Evolutionary conservation across 2,888 invertebrate species (phyloP), one percentile per base, ranked within the genome.

Genomic region (Adineta ricciae): DNA sequence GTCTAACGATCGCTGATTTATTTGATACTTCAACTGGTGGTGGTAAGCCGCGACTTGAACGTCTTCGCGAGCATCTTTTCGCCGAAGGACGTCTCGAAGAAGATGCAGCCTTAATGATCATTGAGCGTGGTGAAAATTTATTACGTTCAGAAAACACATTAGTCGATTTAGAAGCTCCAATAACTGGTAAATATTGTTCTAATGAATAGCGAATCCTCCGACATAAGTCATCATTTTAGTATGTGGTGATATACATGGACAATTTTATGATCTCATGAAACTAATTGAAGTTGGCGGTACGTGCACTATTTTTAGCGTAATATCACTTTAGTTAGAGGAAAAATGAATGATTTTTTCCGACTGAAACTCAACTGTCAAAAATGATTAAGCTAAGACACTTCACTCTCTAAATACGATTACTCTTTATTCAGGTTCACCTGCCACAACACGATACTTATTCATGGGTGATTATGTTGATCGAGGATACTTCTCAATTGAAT

Each of bases 401-500:
- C 8, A 46, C 11, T 46, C 11, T 46, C 46, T 46, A 46, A 8
- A 46, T 5, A 46, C 11, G 5, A 5, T 46, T 46, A 46, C 8
- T 46, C 24, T 73, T 11, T 4, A 38, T 24, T 16, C 14, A 78
- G 78, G 78, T 41, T 19, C 64, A 73, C 83, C 83, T 36, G 73
- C 73, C 27, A 50, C 83, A 7, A 72, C 49, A 32, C 83, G 83
- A n/a, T 85, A 85, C 54, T 46, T 85, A 50, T 85, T 85, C 41
- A 73, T 85, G 83, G 85, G 85, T 83, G 85, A 85, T 54, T 85
- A 83, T 78, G 85, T 85, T n/a, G 85, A 85, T 38, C 54, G 85
- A 27, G 85, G 85, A n/a, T 32, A 73, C 19, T 85, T 85, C 41
- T 56, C 83, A 21, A 83, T 85, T 64, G 85, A 85, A 46, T 85